phyloP scores from a whole-genome alignment of 1,140 invertebrate genomes.

The Orius insidiosus region DNA sequence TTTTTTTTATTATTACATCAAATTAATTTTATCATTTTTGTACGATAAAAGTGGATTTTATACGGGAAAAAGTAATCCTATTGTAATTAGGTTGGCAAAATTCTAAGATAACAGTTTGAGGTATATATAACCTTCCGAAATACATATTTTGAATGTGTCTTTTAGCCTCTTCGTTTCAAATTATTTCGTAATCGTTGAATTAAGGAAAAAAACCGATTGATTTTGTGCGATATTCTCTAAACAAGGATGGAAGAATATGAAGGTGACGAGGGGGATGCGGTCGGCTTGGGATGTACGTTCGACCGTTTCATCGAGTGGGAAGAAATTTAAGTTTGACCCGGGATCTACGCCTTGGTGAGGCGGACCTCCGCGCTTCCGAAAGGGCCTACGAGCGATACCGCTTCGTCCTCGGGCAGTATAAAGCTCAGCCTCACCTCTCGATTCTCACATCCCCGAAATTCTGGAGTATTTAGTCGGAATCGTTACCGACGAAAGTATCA shows the following conservation, averaged over 20 bases:
- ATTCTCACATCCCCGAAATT: slow-evolving; percentile 66
- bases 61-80: too few species aligned
- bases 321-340: slow-evolving; percentile 43
- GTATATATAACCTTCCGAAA: too few species aligned
- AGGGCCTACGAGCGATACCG: slow-evolving; percentile 36
- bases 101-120: too few species aligned
- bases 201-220: too few species aligned
- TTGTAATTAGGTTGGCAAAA: too few species aligned
- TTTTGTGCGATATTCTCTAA: too few species aligned
- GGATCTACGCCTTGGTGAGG: slow-evolving; percentile 30
- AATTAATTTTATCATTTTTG: too few species aligned
- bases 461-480: slow-evolving; percentile 49
- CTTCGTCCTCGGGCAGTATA: slow-evolving; percentile 67
- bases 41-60: too few species aligned
- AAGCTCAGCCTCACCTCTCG: slow-evolving; percentile 90
- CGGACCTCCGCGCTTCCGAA: slow-evolving; percentile 28
- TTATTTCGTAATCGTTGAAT: too few species aligned
- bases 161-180: too few species aligned
- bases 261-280: slow-evolving; percentile 17
- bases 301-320: slow-evolving; percentile 53
- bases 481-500: slow-evolving; percentile 37
- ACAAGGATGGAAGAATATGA: slow-evolving; percentile 9
- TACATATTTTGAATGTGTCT: too few species aligned
- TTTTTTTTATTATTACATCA: too few species aligned
- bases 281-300: slow-evolving; percentile 38